Conservation (phyloP, 2,888 invertebrate species). For the Tanytarsus gracilentus region DNA sequence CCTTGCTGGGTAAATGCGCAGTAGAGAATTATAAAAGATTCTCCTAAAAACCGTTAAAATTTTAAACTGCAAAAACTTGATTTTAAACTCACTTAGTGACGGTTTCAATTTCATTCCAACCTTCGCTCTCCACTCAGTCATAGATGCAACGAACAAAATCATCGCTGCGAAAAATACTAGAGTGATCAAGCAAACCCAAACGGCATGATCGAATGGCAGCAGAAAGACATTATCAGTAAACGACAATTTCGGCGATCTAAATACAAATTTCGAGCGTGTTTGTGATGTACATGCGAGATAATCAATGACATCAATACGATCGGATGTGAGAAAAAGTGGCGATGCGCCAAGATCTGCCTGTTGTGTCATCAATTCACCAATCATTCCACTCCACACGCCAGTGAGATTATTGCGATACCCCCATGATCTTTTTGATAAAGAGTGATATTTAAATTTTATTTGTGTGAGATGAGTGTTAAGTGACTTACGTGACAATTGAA, state of each 20-base stretch:
- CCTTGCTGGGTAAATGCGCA: slow-evolving; percentile 59
- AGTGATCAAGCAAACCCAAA: slow-evolving; percentile 33
- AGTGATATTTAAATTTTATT: background rate
- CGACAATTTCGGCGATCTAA: slow-evolving; percentile 61
- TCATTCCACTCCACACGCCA: slow-evolving; percentile 55
- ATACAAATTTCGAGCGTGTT: slow-evolving; percentile 59
- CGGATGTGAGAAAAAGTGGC: slow-evolving; percentile 53
- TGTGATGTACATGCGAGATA: slow-evolving; percentile 60
- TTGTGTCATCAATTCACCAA: slow-evolving; percentile 50
- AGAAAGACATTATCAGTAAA: slow-evolving; percentile 62
- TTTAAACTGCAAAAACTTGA: slow-evolving; percentile 34
- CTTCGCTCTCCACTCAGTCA: slow-evolving; percentile 45
- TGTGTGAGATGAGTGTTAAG: background rate
- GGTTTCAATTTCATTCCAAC: slow-evolving; percentile 42
- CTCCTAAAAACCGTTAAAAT: background rate
- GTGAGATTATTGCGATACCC: slow-evolving; percentile 49
- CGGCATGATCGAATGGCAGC: slow-evolving; percentile 56
- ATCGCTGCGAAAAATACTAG: slow-evolving; percentile 32
- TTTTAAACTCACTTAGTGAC: slow-evolving; percentile 43
- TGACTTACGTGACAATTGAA: slow-evolving; percentile 39
- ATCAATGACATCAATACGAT: slow-evolving; percentile 53
- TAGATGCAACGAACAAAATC: slow-evolving; percentile 40
- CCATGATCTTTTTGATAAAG: slow-evolving; percentile 45
- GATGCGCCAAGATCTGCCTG: slow-evolving; percentile 58
- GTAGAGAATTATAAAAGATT: slow-evolving; percentile 46